Evolutionary conservation across 1,140 invertebrate genomes (phyloP).

Genomic region (Coptotermes formosanus): DNA sequence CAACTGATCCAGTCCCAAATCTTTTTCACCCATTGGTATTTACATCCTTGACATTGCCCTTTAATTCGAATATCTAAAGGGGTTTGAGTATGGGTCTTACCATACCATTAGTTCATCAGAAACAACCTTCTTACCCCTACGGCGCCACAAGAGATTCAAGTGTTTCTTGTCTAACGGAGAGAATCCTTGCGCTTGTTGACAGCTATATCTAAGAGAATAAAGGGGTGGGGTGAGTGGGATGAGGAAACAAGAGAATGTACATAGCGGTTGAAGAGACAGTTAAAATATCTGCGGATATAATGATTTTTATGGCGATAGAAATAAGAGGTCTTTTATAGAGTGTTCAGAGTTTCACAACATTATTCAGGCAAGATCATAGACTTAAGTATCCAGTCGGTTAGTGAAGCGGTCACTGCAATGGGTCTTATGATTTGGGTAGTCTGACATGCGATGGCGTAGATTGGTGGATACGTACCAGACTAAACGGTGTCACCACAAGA

Average conservation of each 20-base stretch:
- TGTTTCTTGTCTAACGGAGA: background rate
- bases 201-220: background rate
- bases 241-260: background rate
- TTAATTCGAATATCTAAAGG: background rate
- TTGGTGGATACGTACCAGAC: no score
- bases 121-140: background rate
- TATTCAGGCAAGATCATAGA: no score
- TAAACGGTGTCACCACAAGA: no score
- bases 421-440: no score
- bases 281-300: background rate
- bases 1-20: no score
- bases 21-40: background rate
- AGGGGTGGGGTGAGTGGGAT: background rate
- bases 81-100: background rate
- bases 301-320: no score
- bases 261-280: background rate
- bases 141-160: background rate
- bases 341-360: no score
- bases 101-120: background rate
- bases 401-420: no score
- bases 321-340: no score
- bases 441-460: no score
- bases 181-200: background rate
- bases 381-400: no score
- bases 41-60: background rate